phyloP scores from a whole-genome alignment of 2,888 invertebrate species.

The Agrypnus murinus region DNA sequence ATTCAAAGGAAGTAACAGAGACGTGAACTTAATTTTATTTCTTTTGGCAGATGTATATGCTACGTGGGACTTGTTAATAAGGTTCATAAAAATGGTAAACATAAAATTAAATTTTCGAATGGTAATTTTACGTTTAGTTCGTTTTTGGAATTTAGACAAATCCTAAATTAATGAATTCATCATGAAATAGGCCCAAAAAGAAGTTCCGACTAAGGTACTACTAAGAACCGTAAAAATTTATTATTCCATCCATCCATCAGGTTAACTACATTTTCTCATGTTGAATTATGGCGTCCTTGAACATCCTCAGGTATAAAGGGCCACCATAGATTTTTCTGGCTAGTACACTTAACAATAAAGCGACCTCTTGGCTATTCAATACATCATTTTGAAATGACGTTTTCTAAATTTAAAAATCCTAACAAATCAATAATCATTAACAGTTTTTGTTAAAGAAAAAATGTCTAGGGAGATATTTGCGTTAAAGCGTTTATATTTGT shows the following conservation, averaged over 20 bases:
- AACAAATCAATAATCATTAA: no score
- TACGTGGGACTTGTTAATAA: constrained; percentile 37
- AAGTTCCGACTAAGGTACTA: background rate
- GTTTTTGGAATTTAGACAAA: no score
- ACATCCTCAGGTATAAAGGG: constrained; percentile 39
- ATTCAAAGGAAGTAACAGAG: constrained; percentile 29
- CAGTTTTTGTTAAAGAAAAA: no score
- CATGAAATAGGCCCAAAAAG: background rate
- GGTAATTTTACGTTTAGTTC: no score
- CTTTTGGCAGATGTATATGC: constrained; percentile 25
- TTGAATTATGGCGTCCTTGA: constrained; percentile 41
- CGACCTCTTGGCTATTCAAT: background rate
- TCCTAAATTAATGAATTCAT: background rate
- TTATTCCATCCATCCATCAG: constrained; percentile 32
- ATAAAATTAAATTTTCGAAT: background rate
- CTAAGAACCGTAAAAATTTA: constrained; percentile 21
- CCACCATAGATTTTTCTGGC: constrained; percentile 16
- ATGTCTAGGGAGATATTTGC: no score
- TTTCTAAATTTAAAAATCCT: constrained; percentile 7
- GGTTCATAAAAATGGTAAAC: constrained; percentile 28
- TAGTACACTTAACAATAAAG: constrained; percentile 17
- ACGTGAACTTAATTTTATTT: constrained; percentile 36
- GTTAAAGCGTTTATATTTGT: no score
- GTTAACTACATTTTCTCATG: constrained; percentile 3
- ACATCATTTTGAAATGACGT: constrained; percentile 33